Conservation (phyloP, 2,113 vertebrate genomes). For the Melanerpes formicivorus region DNA sequence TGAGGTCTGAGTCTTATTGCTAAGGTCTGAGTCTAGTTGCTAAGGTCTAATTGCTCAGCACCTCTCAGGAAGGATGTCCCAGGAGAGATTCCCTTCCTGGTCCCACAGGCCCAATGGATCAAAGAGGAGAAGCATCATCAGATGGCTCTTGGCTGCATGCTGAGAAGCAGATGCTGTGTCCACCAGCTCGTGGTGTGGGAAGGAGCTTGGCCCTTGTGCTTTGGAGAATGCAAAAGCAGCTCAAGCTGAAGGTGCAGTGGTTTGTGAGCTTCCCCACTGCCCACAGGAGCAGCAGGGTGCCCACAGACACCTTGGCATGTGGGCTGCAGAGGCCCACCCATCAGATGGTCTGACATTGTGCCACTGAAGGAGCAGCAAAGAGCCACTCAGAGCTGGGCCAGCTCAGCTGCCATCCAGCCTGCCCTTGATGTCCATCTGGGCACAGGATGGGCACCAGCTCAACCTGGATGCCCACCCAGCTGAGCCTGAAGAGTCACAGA, state of each 20-base stretch:
- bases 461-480: neutral
- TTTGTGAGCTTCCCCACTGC: neutral
- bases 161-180: conserved; percentile 32
- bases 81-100: neutral
- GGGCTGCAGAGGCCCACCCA: neutral
- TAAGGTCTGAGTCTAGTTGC: neutral
- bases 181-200: neutral
- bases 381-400: neutral
- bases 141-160: neutral
- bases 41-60: neutral
- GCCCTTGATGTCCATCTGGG: neutral
- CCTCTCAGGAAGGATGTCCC: neutral
- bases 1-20: neutral
- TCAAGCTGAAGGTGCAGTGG: neutral
- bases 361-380: neutral
- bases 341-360: neutral
- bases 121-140: neutral
- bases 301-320: fast-evolving
- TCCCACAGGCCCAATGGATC: neutral
- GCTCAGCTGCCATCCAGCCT: neutral
- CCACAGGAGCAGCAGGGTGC: neutral
- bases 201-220: neutral
- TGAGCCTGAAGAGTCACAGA: neutral
- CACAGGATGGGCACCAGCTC: neutral
- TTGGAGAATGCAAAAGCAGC: neutral